Evolutionary conservation across 1,140 invertebrate genomes (phyloP).

Genomic region (Drosophila erecta): DNA sequence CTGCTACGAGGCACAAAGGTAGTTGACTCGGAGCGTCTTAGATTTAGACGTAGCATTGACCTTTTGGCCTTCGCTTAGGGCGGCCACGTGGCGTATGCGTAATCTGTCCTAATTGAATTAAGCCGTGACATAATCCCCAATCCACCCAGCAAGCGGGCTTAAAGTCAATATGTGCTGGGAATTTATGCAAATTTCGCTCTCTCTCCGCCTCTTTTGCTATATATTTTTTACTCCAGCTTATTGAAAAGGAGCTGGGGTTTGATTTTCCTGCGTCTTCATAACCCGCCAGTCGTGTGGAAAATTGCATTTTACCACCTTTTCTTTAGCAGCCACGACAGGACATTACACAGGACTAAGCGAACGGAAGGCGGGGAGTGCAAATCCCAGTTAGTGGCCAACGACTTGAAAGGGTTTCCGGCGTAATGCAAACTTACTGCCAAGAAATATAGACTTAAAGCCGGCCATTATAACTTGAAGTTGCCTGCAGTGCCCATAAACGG

Average conservation of each 20-base stretch:
- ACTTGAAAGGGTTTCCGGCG: conserved; percentile 72
- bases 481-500: conserved; percentile 59
- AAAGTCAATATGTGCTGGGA: conserved; percentile 49
- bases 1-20: conserved; percentile 38
- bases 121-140: conserved; percentile 70
- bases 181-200: conserved; percentile 58
- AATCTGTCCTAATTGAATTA: conserved; percentile 81
- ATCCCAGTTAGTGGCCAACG: conserved; percentile 60
- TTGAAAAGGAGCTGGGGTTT: conserved; percentile 23
- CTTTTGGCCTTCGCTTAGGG: conserved; percentile 54
- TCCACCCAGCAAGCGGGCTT: conserved; percentile 23
- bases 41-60: conserved; percentile 69
- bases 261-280: conserved; percentile 23
- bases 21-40: conserved; percentile 61
- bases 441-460: conserved; percentile 26
- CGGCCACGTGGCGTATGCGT: conserved; percentile 73
- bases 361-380: conserved; percentile 20
- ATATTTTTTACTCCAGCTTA: conserved; percentile 35
- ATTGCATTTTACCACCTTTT: conserved; percentile 70
- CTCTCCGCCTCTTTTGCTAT: neutral
- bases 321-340: conserved; percentile 9
- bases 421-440: conserved; percentile 58
- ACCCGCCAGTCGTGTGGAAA: conserved; percentile 70
- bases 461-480: conserved; percentile 50
- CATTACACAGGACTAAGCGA: conserved; percentile 1